These are phyloP conservation scores for Ylistrum balloti DNA, from an alignment of 1,140 invertebrate genomes.

Conservation along the genomic window DNA sequence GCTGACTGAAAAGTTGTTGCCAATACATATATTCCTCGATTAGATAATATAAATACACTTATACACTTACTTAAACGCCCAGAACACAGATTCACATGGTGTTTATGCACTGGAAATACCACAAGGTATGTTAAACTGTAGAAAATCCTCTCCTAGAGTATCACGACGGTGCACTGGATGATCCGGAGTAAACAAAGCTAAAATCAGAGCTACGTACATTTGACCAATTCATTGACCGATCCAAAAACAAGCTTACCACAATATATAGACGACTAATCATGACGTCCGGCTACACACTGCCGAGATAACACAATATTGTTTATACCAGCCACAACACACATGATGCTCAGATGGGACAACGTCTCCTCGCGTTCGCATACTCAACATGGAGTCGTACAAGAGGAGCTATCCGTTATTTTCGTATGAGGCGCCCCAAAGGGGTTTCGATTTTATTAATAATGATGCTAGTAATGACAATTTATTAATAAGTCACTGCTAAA, in stretches of 20 bases:
- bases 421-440: background rate
- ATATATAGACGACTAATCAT: background rate
- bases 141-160: too few relatives aligned
- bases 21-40: too few relatives aligned
- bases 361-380: background rate
- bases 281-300: background rate
- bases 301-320: background rate
- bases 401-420: conserved; percentile 32
- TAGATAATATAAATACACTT: too few relatives aligned
- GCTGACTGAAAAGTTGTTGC: too few relatives aligned
- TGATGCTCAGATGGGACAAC: background rate
- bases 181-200: background rate
- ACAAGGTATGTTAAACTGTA: too few relatives aligned
- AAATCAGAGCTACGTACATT: background rate
- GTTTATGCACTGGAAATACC: too few relatives aligned
- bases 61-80: too few relatives aligned
- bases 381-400: background rate
- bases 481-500: too few relatives aligned
- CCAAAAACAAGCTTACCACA: background rate
- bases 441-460: background rate
- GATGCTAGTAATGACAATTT: too few relatives aligned
- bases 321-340: background rate
- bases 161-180: too few relatives aligned
- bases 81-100: too few relatives aligned
- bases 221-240: background rate